These are phyloP conservation scores for Istiophorus platypterus DNA, from an alignment of 2,113 vertebrate genomes.

Conservation along the genomic window DNA sequence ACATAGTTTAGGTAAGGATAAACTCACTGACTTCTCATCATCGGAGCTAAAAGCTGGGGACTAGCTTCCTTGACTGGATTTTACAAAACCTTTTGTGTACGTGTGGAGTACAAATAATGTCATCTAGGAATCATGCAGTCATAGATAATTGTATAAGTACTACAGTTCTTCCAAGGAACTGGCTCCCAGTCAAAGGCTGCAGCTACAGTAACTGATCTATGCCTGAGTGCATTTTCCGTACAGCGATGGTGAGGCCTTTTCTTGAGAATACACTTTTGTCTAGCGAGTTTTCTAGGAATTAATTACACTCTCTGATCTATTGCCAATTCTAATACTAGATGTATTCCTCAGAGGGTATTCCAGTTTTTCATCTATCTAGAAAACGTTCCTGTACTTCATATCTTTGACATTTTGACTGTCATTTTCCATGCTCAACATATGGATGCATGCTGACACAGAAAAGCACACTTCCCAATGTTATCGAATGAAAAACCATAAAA, in stretches of 20 bases:
- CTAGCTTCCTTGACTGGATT: background rate
- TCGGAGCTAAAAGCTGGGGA: background rate
- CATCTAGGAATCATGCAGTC: slow-evolving; percentile 26
- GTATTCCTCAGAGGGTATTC: slow-evolving; percentile 36
- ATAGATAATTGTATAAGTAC: slow-evolving; percentile 59
- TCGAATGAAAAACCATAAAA: slow-evolving; percentile 57
- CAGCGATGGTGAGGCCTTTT: slow-evolving; percentile 63
- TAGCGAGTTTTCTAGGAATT: slow-evolving; percentile 53
- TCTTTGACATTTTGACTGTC: background rate
- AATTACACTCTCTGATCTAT: slow-evolving; percentile 44
- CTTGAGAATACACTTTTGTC: slow-evolving; percentile 58
- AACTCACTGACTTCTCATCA: background rate
- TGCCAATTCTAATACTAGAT: slow-evolving; percentile 42
- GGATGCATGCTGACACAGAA: slow-evolving; percentile 5
- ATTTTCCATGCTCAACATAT: background rate
- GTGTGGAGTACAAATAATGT: slow-evolving; percentile 12
- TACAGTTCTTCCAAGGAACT: slow-evolving; percentile 66
- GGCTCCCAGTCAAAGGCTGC: slow-evolving; percentile 39
- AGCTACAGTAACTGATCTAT: slow-evolving; percentile 70
- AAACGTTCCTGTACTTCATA: slow-evolving; percentile 16
- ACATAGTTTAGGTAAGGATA: background rate
- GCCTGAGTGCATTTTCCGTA: slow-evolving; percentile 73
- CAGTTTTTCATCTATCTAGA: slow-evolving; percentile 22
- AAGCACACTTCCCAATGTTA: slow-evolving; percentile 44
- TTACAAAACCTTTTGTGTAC: slow-evolving; percentile 14